Evolutionary conservation across 1,140 invertebrate species (phyloP).

Genomic region (Heliothis subflexa): DNA sequence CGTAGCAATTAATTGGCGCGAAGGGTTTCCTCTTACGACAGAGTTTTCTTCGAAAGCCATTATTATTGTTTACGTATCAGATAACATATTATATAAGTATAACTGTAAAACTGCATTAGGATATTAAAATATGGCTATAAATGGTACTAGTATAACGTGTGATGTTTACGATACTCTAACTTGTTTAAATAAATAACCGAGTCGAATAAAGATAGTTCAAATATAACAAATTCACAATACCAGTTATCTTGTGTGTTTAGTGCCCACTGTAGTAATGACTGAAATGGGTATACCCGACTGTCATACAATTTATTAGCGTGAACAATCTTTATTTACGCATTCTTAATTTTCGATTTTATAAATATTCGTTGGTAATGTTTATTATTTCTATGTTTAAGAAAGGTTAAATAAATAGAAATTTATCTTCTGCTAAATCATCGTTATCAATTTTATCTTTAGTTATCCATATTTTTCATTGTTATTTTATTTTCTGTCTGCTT

Average conservation of each 20-base stretch:
- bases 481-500: not conserved
- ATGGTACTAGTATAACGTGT: not conserved
- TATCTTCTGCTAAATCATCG: not conserved
- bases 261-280: constrained; percentile 18
- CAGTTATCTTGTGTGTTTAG: constrained; percentile 26
- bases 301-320: not conserved
- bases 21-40: too few relatives aligned
- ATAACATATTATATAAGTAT: too few relatives aligned
- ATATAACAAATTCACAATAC: not conserved
- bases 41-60: too few relatives aligned
- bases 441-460: not conserved
- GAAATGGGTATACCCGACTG: constrained; percentile 31
- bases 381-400: too few relatives aligned
- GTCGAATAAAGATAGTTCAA: constrained; percentile 11
- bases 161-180: not conserved
- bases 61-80: too few relatives aligned
- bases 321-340: not conserved
- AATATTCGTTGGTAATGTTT: not conserved
- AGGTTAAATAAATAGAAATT: not conserved
- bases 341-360: not conserved
- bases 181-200: constrained; percentile 25
- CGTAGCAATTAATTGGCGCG: too few relatives aligned
- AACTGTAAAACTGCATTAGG: not conserved
- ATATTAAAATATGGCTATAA: not conserved
- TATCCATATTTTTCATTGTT: not conserved